Percentiles rank a stretch among this genome's conserved stretches.
Evolutionary conservation across 2,113 vertebrate genomes (phyloP).

Genomic region (Anhinga rufa): DNA sequence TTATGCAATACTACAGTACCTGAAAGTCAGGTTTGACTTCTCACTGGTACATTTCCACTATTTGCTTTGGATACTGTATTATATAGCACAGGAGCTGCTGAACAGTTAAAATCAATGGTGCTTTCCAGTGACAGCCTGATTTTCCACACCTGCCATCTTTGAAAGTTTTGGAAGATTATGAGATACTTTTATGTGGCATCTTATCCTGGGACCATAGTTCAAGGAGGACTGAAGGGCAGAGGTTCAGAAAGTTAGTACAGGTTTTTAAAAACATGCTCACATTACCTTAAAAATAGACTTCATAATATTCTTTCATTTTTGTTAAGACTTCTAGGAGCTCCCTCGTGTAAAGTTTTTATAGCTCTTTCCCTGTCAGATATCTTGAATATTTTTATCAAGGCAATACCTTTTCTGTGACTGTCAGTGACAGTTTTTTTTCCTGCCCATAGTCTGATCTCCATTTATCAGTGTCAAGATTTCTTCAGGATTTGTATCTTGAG

Average conservation of each 20-base stretch:
- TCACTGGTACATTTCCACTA: constrained; percentile 48
- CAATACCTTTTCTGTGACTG: neutral
- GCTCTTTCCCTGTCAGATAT: neutral
- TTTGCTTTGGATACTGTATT: constrained; percentile 3
- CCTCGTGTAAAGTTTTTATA: neutral
- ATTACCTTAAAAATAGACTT: neutral
- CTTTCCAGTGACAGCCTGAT: neutral
- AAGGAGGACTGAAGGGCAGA: neutral
- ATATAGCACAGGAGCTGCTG: neutral
- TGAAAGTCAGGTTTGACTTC: constrained; percentile 48
- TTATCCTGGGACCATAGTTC: neutral
- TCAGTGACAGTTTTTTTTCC: neutral
- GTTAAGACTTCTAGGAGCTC: neutral
- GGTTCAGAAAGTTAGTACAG: neutral
- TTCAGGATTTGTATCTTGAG: neutral
- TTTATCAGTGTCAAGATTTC: neutral
- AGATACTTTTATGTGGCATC: neutral
- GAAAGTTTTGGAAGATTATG: neutral
- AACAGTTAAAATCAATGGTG: neutral
- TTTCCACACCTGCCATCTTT: neutral
- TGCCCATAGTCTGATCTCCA: neutral
- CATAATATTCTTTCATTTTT: neutral
- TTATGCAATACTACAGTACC: constrained; percentile 38
- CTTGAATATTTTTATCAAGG: neutral
- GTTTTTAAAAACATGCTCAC: neutral